phyloP scores from a whole-genome alignment of 1,140 invertebrate genomes.

The Heliothis virescens region DNA sequence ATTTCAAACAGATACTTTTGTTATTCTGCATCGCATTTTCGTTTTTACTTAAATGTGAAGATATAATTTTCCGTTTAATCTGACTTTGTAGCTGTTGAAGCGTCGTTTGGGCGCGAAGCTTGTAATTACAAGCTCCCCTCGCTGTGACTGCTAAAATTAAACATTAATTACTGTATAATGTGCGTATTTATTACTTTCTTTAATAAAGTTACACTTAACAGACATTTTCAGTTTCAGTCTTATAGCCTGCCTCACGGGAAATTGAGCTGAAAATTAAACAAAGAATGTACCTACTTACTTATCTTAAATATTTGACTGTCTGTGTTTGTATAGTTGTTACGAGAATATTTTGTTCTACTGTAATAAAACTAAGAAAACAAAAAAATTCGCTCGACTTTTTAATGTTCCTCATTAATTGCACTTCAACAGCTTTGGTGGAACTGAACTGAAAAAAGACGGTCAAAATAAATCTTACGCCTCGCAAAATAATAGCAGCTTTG shows the following conservation, averaged over 20 bases:
- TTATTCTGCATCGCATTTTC: not conserved
- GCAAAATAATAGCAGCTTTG: not conserved
- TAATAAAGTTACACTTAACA: conserved; percentile 23
- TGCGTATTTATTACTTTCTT: conserved; percentile 26
- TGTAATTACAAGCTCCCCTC: conserved; percentile 44
- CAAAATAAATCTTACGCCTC: not conserved
- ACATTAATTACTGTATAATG: conserved; percentile 49
- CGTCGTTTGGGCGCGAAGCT: conserved; percentile 8
- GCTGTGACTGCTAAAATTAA: conserved; percentile 35
- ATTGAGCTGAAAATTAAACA: not conserved
- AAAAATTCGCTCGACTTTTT: no score
- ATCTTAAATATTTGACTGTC: not conserved
- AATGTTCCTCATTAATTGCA: no score
- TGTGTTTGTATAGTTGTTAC: not conserved
- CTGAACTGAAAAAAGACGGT: no score
- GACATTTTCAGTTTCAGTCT: not conserved
- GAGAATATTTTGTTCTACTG: no score
- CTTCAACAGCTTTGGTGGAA: not conserved
- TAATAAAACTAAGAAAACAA: no score
- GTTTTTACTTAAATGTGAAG: conserved; percentile 4
- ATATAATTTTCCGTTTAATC: conserved; percentile 37
- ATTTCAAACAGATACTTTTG: conserved; percentile 19
- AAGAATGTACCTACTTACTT: not conserved
- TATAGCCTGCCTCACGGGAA: not conserved
- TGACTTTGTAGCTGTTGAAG: not conserved